Percentiles rank a stretch among this genome's conserved stretches.
These are phyloP conservation scores for Rhea americana DNA, from an alignment of 2,113 vertebrate species.

Conservation along the genomic window DNA sequence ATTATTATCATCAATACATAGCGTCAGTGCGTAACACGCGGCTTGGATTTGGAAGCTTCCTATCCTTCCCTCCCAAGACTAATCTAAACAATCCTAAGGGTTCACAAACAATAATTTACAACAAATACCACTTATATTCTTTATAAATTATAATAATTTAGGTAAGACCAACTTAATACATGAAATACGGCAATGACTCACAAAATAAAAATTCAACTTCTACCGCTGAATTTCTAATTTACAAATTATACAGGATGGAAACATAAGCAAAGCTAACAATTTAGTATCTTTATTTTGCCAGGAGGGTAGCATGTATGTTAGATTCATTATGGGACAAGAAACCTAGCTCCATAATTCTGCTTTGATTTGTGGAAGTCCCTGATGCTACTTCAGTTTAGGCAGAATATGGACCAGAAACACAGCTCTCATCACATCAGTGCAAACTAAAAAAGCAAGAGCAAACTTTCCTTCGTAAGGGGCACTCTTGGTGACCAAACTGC, in stretches of 20 bases:
- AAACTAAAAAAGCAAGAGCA: rapidly evolving
- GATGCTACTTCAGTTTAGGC: not conserved
- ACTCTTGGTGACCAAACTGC: not conserved
- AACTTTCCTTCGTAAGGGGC: too few relatives aligned
- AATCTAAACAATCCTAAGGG: not conserved
- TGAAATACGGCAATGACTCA: not conserved
- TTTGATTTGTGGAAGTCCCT: not conserved
- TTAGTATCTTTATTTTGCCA: not conserved
- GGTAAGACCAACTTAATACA: not conserved
- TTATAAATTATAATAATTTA: not conserved
- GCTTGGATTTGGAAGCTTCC: not conserved
- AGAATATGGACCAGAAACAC: not conserved
- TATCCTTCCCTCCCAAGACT: not conserved
- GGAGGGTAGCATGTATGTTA: not conserved
- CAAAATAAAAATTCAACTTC: not conserved
- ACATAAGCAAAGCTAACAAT: not conserved
- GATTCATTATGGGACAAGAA: not conserved
- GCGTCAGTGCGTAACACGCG: not conserved
- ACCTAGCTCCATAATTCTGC: not conserved
- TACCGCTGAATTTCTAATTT: not conserved
- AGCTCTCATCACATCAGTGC: not conserved
- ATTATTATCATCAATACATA: not conserved
- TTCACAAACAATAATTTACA: not conserved
- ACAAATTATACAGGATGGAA: not conserved
- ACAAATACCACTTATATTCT: not conserved